Evolutionary conservation across 2,113 vertebrate species (phyloP), one percentile per base, ranked within the genome.

Genomic region (Pedetes capensis): DNA sequence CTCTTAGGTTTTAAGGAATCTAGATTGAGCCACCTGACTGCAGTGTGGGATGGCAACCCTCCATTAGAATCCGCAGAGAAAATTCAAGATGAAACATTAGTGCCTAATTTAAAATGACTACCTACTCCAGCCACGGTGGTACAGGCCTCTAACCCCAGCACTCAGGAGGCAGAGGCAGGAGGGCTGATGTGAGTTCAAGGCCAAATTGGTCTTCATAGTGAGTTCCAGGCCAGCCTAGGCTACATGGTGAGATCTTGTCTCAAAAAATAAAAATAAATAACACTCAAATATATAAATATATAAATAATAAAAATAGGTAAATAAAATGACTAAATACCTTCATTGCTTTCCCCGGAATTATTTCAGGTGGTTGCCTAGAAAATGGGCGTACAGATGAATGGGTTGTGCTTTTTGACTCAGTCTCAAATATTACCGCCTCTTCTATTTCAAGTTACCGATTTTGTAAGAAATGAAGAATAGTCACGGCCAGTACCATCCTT

Each of bases 401-500:
- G 34, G 87, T 95, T 93, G 90, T 49, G 34, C 25, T 71, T 78
- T 85, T 66, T 39, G 59, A 90, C 51, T 94, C 92, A 89, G 61
- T 53, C 27, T 97, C 87, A 76, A 86, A 39, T 97, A 53, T 92
- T 88, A 96, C 93, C 86, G 93, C 95, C 94, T 78, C 71, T 94
- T 95, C 96, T 95, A 79, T 96, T 97, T 96, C 9, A 0, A 94
- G 94, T 92, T 95, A 90, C 95, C 96, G 89, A 97, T 95, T 97
- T 97, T 95, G 63, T 90, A 96, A 95, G 94, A 97, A 89, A 89
- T 72, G 94, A 97, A 97, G 92, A 81, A 44, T 47, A 96, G 91
- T 97, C 96, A 95, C 97, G 96, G 89, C 97, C 91, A 87, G 93
- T 90, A 75, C 93, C 95, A 96, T 92, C 94, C 94, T 97, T 98